A percentile compares a stretch with the other conserved stretches of the same genome.
phyloP scores from a whole-genome alignment of 2,113 vertebrate genomes.

The Paraplagusia blochii region DNA sequence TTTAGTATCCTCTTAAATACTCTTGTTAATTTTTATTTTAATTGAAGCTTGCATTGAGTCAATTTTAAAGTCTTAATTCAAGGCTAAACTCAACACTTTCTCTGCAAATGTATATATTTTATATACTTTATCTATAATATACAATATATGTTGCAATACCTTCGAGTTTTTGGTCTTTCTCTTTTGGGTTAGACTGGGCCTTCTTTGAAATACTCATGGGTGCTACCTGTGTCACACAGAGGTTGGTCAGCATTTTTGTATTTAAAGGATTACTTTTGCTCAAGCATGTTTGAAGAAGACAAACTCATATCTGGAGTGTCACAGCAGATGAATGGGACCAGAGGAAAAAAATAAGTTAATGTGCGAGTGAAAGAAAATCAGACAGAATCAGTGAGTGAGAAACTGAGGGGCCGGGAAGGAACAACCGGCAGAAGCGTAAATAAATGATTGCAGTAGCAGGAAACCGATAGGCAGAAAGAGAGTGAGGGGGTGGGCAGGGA shows the following conservation, averaged over 20 bases:
- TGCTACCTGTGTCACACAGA: too few relatives aligned
- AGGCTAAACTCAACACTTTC: too few relatives aligned
- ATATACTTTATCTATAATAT: too few relatives aligned
- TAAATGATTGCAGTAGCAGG: slow-evolving; percentile 61
- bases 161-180: too few relatives aligned
- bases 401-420: slow-evolving; percentile 26
- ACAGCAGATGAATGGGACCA: slow-evolving; percentile 19
- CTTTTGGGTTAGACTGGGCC: too few relatives aligned
- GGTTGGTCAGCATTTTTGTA: slow-evolving; percentile 8
- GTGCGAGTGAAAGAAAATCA: slow-evolving; percentile 53
- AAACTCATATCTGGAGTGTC: slow-evolving; percentile 23
- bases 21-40: too few relatives aligned
- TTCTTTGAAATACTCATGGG: too few relatives aligned
- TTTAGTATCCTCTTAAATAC: too few relatives aligned
- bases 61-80: too few relatives aligned
- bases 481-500: not conserved
- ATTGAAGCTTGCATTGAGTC: too few relatives aligned
- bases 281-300: slow-evolving; percentile 21
- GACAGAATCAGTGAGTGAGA: slow-evolving; percentile 68
- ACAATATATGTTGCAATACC: too few relatives aligned
- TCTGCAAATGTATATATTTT: too few relatives aligned
- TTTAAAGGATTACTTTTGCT: slow-evolving; percentile 6
- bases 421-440: slow-evolving; percentile 44
- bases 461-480: slow-evolving; percentile 29
- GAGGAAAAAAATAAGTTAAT: slow-evolving; percentile 23